Conservation (phyloP, 2,888 invertebrate species). For the Drosophila tanythrix region DNA sequence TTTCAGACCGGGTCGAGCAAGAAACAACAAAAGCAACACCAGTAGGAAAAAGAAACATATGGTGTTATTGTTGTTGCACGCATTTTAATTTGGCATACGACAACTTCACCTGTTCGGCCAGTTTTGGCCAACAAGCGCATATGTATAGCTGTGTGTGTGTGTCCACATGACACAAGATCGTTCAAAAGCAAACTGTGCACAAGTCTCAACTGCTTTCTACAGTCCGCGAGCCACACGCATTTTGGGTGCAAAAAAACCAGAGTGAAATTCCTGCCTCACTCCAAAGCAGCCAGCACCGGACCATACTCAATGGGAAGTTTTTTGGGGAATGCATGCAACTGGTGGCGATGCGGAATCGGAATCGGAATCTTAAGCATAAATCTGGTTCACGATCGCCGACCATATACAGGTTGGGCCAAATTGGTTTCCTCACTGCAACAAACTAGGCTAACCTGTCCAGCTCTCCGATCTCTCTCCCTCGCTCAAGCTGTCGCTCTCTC, state of each 20-base stretch:
- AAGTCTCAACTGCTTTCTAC: slow-evolving; percentile 48
- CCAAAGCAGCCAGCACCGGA: slow-evolving; percentile 15
- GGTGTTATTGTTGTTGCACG: slow-evolving; percentile 27
- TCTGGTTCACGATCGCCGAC: slow-evolving; percentile 50
- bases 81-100: slow-evolving; percentile 36
- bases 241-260: slow-evolving; percentile 48
- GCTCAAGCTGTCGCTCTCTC: neutral
- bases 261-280: slow-evolving; percentile 53
- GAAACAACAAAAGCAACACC: slow-evolving; percentile 20
- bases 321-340: slow-evolving; percentile 31
- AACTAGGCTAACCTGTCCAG: slow-evolving; percentile 60
- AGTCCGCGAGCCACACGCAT: slow-evolving; percentile 12
- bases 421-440: slow-evolving; percentile 43
- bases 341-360: slow-evolving; percentile 45
- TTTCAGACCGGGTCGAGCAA: slow-evolving; percentile 45
- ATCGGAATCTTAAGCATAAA: slow-evolving; percentile 33
- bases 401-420: slow-evolving; percentile 52
- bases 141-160: neutral
- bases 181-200: slow-evolving; percentile 29
- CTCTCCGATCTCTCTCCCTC: neutral
- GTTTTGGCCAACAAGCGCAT: slow-evolving; percentile 32
- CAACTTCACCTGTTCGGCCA: slow-evolving; percentile 55
- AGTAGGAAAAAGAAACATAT: neutral
- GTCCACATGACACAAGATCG: slow-evolving; percentile 32
- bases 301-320: slow-evolving; percentile 40